Conservation (phyloP, 2,888 invertebrate species). For the Spodoptera exigua region DNA sequence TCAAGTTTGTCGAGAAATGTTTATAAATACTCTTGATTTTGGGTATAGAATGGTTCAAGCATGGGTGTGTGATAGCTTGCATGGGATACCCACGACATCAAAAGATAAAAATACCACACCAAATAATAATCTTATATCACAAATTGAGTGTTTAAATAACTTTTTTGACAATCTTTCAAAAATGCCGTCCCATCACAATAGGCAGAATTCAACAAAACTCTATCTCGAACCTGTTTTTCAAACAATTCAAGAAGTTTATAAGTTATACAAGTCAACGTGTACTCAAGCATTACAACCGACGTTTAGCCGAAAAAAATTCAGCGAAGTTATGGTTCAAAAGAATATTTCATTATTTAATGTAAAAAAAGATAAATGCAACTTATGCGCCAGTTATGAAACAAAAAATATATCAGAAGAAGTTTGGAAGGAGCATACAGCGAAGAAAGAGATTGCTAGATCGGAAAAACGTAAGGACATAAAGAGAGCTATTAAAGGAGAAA, state of each 20-base stretch:
- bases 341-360: conserved; percentile 15
- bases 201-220: conserved; percentile 26
- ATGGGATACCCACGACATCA: conserved; percentile 25
- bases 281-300: conserved; percentile 17
- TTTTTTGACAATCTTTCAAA: conserved; percentile 27
- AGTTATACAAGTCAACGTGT: conserved; percentile 17
- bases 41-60: too few relatives aligned
- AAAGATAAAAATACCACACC: conserved; percentile 20
- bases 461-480: conserved; percentile 30
- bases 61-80: conserved; percentile 14
- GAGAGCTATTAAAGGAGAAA: conserved; percentile 29
- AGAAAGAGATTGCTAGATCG: conserved; percentile 19
- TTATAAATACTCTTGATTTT: conserved; percentile 20
- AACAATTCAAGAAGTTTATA: conserved; percentile 18
- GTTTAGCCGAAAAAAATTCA: conserved; percentile 19
- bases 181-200: conserved; percentile 26
- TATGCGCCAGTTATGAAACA: conserved; percentile 23
- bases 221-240: conserved; percentile 31
- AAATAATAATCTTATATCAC: conserved; percentile 18
- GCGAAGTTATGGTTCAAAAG: conserved; percentile 17
- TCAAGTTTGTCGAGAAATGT: conserved; percentile 26
- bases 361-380: conserved; percentile 23
- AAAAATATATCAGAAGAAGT: conserved; percentile 23
- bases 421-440: conserved; percentile 21
- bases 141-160: conserved; percentile 23